Evolutionary conservation across 2,888 invertebrate species (phyloP), one percentile per base, ranked within the genome.

Genomic region (Cataglyphis livida): DNA sequence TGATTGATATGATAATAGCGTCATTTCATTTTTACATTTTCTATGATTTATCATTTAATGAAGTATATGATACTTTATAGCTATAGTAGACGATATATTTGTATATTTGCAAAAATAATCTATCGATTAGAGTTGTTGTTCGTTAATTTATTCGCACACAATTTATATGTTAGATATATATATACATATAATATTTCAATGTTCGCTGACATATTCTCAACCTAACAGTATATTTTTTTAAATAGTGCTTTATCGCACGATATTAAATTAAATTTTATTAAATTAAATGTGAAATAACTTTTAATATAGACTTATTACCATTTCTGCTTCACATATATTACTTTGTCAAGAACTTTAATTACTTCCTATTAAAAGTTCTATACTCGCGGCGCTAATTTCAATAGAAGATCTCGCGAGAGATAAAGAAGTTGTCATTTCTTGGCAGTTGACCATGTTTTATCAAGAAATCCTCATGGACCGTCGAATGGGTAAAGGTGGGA

Each of bases 291-390:
- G 21, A 38, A n/a, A 12, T 10, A 5, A 25, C 15, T 62, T 62
- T 62, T 9, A 62, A 62, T 62, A 18, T 62, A 62, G 6, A 62
- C n/a, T 18, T 32, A 41, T 4, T 21, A 21, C 41, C 5, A 15
- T 15, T 21, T 38, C n/a, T 28, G 1, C 18, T 64, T 64, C 6
- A 5, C 12, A 10, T 41, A 64, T 15, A 38, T 28, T 28, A 9
- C 21, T 35, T 25, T 15, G 41, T 32, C 25, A 57, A 54, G 18
- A 78, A 57, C 54, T 68, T 41, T 70, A 57, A 78, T 78, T 57
- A n/a, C 15, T 15, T 54, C 4, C 41, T 68, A 41, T 78, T 59
- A 59, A 79, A 71, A 79, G 44, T 44, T 44, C 9, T 3, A 70
- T 9, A 18, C n/a, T 70, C 21, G 10, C 3, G 5, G 41, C 9